A percentile compares a stretch with the other conserved stretches of the same genome.
phyloP scores from a whole-genome alignment of 2,888 invertebrate species.

The Thymelicus sylvestris region DNA sequence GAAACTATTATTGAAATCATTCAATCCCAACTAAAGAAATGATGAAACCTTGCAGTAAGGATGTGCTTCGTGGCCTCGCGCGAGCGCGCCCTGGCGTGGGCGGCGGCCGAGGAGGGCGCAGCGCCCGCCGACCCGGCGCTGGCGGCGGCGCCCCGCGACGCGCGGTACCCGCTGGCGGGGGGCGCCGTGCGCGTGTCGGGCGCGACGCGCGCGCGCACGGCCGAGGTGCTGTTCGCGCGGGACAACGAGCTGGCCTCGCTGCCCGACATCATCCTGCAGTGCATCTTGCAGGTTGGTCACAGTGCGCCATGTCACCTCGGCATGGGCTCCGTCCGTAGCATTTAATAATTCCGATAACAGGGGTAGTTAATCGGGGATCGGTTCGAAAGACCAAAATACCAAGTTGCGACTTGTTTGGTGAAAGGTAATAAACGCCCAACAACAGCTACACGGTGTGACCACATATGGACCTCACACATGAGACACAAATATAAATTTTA shows the following conservation, averaged over 20 bases:
- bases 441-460: no score
- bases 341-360: no score
- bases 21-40: background rate
- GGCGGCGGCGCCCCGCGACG: constrained; percentile 84
- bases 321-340: no score
- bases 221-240: constrained; percentile 93
- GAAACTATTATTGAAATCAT: no score
- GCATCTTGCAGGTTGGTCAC: constrained; percentile 86
- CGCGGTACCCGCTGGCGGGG: constrained; percentile 67
- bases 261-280: constrained; percentile 93
- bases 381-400: no score
- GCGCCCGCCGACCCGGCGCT: constrained; percentile 71
- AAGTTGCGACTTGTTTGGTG: no score
- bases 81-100: constrained; percentile 86
- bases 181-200: constrained; percentile 87
- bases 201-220: constrained; percentile 91
- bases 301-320: no score
- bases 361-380: no score
- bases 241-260: constrained; percentile 88
- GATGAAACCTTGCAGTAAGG: constrained; percentile 82
- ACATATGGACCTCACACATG: no score
- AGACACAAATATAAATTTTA: no score
- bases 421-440: no score
- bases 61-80: constrained; percentile 94
- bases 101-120: constrained; percentile 65